Conservation (phyloP, 2,797 vertebrate genomes). For the Micrastur ruficollis region DNA sequence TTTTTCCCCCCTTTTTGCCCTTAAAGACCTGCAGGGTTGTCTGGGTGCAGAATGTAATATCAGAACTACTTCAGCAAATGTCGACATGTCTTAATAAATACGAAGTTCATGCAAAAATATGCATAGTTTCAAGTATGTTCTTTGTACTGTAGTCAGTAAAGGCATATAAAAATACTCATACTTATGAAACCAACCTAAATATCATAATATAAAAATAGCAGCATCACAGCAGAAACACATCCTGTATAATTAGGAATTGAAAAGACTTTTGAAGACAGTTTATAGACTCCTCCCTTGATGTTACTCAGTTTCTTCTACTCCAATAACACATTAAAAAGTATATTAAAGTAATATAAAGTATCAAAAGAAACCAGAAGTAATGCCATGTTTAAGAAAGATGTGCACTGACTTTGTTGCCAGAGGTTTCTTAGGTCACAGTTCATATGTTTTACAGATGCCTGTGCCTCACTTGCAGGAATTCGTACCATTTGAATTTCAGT, state of each 20-base stretch:
- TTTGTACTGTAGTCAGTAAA: neutral
- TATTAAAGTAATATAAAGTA: neutral
- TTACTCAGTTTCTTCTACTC: constrained; percentile 11
- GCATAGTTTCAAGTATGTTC: neutral
- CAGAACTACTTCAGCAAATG: neutral
- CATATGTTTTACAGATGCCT: neutral
- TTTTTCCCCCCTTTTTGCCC: neutral
- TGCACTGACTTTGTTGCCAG: neutral
- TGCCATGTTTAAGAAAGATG: neutral
- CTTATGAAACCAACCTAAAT: neutral
- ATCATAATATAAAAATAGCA: neutral
- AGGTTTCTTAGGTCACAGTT: constrained; percentile 23
- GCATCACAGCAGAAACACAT: constrained; percentile 19
- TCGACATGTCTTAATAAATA: neutral
- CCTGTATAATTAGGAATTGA: constrained; percentile 10
- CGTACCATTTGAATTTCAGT: neutral
- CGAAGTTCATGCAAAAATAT: neutral
- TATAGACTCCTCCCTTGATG: constrained; percentile 1
- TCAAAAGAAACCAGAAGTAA: constrained; percentile 10
- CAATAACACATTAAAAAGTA: neutral
- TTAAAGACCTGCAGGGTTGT: neutral
- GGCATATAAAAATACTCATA: neutral
- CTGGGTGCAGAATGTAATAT: neutral
- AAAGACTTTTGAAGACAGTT: constrained; percentile 3
- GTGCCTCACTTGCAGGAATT: neutral